phyloP scores from a whole-genome alignment of 2,888 invertebrate genomes.

The Agapostemon virescens region DNA sequence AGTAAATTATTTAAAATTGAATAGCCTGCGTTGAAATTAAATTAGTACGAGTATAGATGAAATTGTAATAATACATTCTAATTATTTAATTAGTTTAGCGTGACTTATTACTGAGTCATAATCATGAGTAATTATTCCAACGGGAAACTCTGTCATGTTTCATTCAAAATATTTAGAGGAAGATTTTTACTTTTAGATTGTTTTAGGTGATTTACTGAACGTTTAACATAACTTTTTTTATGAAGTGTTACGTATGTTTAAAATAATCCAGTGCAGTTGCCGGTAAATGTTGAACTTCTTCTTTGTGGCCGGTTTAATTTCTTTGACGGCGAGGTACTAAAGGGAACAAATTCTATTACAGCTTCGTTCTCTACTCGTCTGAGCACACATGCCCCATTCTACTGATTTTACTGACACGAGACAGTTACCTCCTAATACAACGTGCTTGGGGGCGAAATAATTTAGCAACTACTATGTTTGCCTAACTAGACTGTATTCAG shows the following conservation, averaged over 20 bases:
- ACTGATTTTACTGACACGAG: conserved; percentile 3
- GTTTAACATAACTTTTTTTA: neutral
- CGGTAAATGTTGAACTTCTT: neutral
- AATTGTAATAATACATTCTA: neutral
- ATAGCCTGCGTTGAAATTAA: neutral
- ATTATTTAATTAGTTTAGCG: neutral
- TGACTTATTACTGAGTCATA: neutral
- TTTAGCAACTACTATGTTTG: conserved; percentile 8
- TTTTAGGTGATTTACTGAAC: neutral
- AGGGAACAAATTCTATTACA: neutral
- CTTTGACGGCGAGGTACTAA: neutral
- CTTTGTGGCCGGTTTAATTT: neutral
- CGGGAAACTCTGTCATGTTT: neutral
- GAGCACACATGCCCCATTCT: neutral
- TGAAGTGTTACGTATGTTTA: neutral
- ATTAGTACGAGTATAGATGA: neutral
- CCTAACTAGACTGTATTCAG: conserved; percentile 8
- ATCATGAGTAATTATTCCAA: neutral
- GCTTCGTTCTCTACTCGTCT: neutral
- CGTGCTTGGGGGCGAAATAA: conserved; percentile 4
- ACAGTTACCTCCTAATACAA: conserved; percentile 2
- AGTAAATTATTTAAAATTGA: neutral
- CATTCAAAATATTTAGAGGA: neutral
- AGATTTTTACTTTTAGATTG: neutral
- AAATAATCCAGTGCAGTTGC: neutral